phyloP scores from a whole-genome alignment of 2,797 vertebrate species.

The Sus cebifrons region DNA sequence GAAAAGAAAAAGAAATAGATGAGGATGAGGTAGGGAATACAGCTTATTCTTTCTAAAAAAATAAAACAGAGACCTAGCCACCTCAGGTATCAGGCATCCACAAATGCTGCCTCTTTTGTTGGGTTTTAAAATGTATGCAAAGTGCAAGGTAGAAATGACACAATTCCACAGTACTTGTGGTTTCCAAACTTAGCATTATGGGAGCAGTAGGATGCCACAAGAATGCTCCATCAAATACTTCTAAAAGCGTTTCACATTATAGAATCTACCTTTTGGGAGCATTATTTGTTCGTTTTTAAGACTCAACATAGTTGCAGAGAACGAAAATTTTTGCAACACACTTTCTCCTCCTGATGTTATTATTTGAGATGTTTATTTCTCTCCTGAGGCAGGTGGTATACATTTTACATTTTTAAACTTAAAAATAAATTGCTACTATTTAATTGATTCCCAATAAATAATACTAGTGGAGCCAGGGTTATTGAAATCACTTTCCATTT shows the following conservation, averaged over 20 bases:
- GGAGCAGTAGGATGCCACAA: neutral
- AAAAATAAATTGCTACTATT: conserved; percentile 82
- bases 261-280: neutral
- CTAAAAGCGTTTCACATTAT: neutral
- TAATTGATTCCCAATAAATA: conserved; percentile 84
- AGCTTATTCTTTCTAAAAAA: neutral
- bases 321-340: conserved; percentile 40
- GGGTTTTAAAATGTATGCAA: conserved; percentile 40
- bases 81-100: neutral
- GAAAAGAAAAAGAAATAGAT: neutral
- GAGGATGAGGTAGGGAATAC: neutral
- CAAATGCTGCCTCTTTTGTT: neutral
- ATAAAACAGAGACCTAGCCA: conserved; percentile 42
- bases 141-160: neutral
- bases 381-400: conserved; percentile 78
- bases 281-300: conserved; percentile 36
- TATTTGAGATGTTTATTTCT: conserved; percentile 82
- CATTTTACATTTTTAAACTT: conserved; percentile 82
- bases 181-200: neutral
- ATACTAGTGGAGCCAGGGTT: conserved; percentile 71
- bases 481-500: conserved; percentile 50
- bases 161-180: neutral
- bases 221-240: neutral
- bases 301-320: neutral
- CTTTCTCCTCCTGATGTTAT: neutral